Percentiles rank a stretch among this genome's conserved stretches.
Evolutionary conservation across 2,113 vertebrate genomes (phyloP).

Genomic region (Procavia capensis): DNA sequence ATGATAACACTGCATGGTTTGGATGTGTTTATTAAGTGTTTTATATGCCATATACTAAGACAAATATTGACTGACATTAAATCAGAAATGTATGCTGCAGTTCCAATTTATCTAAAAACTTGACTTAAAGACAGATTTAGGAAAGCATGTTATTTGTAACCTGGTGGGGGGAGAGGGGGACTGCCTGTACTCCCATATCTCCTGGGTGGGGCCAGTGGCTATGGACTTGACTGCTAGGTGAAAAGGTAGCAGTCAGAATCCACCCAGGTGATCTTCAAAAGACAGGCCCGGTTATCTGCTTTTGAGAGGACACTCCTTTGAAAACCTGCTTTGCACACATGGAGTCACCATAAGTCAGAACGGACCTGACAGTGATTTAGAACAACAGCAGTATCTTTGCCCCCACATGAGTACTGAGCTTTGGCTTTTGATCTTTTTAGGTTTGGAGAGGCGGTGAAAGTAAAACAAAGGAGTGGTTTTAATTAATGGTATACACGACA

Average conservation of each 20-base stretch:
- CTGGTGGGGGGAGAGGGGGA: too few species aligned
- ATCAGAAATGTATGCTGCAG: too few species aligned
- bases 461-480: neutral
- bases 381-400: neutral
- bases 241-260: neutral
- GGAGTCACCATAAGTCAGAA: neutral
- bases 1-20: too few species aligned
- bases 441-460: neutral
- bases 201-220: neutral
- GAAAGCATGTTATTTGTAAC: too few species aligned
- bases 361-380: neutral
- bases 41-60: too few species aligned
- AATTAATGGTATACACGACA: neutral
- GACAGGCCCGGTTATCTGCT: neutral
- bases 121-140: too few species aligned
- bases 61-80: too few species aligned
- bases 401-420: fast-evolving
- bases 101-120: too few species aligned
- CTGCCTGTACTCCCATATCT: neutral
- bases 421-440: neutral
- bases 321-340: neutral
- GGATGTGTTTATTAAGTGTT: too few species aligned
- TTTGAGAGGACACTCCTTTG: neutral
- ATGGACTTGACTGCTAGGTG: neutral
- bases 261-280: neutral